Base-by-base conservation (phyloP, 1,140 invertebrate genomes). In the Colletes gigas region DNA sequence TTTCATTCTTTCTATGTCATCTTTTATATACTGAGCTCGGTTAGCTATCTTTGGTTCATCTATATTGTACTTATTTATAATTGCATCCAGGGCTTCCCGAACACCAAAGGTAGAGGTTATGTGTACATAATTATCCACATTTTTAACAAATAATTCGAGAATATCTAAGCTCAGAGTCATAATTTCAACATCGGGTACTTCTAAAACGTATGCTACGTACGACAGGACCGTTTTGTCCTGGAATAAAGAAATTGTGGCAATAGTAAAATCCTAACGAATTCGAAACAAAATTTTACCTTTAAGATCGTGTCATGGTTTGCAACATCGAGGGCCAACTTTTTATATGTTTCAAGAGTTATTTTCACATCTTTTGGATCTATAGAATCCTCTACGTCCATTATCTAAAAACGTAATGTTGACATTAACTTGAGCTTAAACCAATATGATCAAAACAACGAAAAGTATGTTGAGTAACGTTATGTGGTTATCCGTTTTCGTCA, bases 61-160 rank as follows among this genome's bases (percentile, higher is more conserved):
- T 65, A 90, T 55, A 44, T 76, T 81, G 81, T 93, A 93, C 50
- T 92, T 93, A 65, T 93, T 90, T 21, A 92, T 89, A 71, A 92
- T 87, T 7, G 92, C 88, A 68, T 94, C 93, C 0, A 94, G 83
- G 0, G 93, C 92, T 78, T 94, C 93, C 1, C 92, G 88, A 7
- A 94, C 89, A 4, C 93, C 93, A 83, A 94, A 94, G 0, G 93
- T 93, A 17, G 93, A 92, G 71, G 93, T 93, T 92, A 94, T 90
- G 77, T 93, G 93, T 78, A 89, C 82, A 79, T 93, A 93, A 87
- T 94, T 94, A 59, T 93, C 92, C 4, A 93, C 89, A 85, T 94
- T 93, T 81, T 91, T 92, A 7, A 92, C 91, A 82, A 94, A 93
- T 50, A 91, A 84, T 50, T 94, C 92, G 1, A 94, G 81, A 47